These are phyloP conservation scores for Diaprepes abbreviatus DNA, from an alignment of 2,888 invertebrate species.

Conservation along the genomic window DNA sequence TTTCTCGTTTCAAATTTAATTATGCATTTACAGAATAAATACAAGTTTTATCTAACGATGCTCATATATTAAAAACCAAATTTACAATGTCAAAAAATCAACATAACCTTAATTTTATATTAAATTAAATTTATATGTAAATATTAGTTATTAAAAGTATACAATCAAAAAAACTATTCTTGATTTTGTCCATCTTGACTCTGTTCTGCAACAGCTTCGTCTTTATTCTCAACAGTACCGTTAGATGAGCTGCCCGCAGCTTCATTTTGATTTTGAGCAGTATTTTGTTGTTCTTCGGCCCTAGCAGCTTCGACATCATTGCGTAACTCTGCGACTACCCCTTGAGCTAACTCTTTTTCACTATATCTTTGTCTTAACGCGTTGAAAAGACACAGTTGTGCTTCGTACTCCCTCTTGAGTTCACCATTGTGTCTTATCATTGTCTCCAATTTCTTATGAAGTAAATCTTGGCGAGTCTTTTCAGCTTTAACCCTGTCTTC, in stretches of 20 bases:
- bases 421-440: conserved; percentile 82
- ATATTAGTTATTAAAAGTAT: no score
- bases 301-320: conserved; percentile 32
- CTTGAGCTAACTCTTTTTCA: conserved; percentile 62
- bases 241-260: not conserved
- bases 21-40: no score
- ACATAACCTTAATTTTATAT: no score
- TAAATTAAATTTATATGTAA: no score
- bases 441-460: conserved; percentile 79
- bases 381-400: conserved; percentile 81
- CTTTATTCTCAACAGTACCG: not conserved
- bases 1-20: no score
- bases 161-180: not conserved
- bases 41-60: not conserved
- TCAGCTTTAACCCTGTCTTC: conserved; percentile 75
- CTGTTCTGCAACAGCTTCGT: not conserved
- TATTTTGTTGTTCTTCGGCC: conserved; percentile 23
- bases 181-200: not conserved
- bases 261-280: not conserved
- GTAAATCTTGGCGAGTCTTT: conserved; percentile 77
- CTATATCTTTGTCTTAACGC: conserved; percentile 66
- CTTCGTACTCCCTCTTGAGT: conserved; percentile 82
- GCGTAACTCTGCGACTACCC: conserved; percentile 55
- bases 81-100: no score
- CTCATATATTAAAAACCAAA: not conserved